These are phyloP conservation scores for Stenichneumon culpator DNA, from an alignment of 2,888 invertebrate genomes.

Conservation along the genomic window DNA sequence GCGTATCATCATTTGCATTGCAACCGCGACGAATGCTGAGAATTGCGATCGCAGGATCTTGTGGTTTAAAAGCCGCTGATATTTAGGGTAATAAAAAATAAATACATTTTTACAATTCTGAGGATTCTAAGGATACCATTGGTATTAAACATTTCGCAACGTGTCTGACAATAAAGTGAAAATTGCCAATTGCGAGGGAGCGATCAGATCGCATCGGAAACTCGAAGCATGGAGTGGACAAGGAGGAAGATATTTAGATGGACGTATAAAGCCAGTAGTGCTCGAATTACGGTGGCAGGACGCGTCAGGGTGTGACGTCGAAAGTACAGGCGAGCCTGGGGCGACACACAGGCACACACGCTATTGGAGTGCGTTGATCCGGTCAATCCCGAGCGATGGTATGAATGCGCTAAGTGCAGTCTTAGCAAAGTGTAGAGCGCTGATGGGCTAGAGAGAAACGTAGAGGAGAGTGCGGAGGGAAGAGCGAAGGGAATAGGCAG, in stretches of 20 bases:
- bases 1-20: constrained; percentile 38
- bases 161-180: constrained; percentile 5
- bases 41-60: neutral
- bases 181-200: neutral
- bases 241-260: constrained; percentile 3
- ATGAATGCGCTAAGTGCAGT: constrained; percentile 82
- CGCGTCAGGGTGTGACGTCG: constrained; percentile 48
- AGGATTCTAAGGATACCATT: neutral
- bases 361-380: constrained; percentile 81
- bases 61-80: neutral
- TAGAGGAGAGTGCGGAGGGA: constrained; percentile 56
- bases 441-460: constrained; percentile 73
- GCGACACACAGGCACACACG: constrained; percentile 27
- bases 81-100: neutral
- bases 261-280: neutral
- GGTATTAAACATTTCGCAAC: neutral
- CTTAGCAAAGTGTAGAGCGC: constrained; percentile 72
- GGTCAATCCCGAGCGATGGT: constrained; percentile 79
- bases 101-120: neutral
- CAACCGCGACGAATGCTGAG: neutral
- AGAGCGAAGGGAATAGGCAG: constrained; percentile 68
- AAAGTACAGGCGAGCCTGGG: constrained; percentile 40
- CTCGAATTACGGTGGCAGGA: constrained; percentile 36
- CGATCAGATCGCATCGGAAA: constrained; percentile 10
- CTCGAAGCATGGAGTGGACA: constrained; percentile 25